Conservation (phyloP, 2,888 invertebrate species). For the Coecobrya sp. region DNA sequence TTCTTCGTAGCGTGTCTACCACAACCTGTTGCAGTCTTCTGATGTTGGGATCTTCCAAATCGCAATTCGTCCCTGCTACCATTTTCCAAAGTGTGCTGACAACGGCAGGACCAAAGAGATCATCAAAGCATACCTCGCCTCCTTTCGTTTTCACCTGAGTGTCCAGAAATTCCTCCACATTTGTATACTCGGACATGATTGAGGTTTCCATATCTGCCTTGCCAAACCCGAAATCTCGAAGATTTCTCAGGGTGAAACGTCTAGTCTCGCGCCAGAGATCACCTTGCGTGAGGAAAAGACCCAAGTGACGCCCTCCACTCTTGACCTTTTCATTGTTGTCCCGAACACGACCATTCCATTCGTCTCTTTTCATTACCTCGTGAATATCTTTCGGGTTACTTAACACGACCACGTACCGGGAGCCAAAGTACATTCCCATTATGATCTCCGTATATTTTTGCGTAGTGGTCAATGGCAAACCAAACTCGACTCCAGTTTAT, state of each 20-base stretch:
- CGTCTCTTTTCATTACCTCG: constrained; percentile 82
- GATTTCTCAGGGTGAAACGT: constrained; percentile 78
- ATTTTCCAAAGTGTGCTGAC: constrained; percentile 81
- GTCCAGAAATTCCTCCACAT: constrained; percentile 62
- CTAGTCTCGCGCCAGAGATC: constrained; percentile 82
- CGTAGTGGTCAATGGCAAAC: constrained; percentile 79
- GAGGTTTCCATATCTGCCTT: constrained; percentile 81
- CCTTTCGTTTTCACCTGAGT: constrained; percentile 40
- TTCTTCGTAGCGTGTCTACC: constrained; percentile 69
- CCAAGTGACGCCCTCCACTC: constrained; percentile 70
- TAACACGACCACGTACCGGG: constrained; percentile 79
- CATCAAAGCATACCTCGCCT: constrained; percentile 75
- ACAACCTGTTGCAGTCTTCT: constrained; percentile 72
- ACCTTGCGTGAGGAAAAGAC: constrained; percentile 81
- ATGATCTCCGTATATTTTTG: constrained; percentile 79
- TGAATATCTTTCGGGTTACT: constrained; percentile 82
- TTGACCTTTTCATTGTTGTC: constrained; percentile 81
- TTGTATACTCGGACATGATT: constrained; percentile 77
- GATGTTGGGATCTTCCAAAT: constrained; percentile 76
- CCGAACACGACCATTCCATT: constrained; percentile 81
- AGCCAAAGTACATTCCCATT: constrained; percentile 82
- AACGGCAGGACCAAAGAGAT: constrained; percentile 82
- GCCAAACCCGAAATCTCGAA: constrained; percentile 82
- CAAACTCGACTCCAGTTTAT: constrained; percentile 83
- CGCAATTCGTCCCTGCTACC: constrained; percentile 78